These are phyloP conservation scores for Nomada ruficornis DNA, from an alignment of 2,888 invertebrate genomes.

Conservation along the genomic window DNA sequence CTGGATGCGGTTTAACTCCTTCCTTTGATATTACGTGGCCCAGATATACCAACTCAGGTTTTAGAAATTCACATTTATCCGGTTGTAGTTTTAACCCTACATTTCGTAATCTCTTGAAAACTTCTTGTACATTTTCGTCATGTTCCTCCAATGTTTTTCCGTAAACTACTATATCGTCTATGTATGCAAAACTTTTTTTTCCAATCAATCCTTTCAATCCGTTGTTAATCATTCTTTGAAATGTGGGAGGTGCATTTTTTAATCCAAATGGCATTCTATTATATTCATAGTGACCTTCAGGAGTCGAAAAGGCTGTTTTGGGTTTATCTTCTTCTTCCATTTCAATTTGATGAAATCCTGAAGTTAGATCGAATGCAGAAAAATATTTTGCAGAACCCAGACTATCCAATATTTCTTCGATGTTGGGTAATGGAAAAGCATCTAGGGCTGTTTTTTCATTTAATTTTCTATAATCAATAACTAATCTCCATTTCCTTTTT, in stretches of 20 bases:
- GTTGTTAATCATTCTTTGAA: constrained; percentile 14
- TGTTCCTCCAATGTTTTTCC: background rate
- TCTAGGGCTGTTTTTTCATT: no score
- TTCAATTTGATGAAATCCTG: constrained; percentile 1
- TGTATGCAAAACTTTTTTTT: background rate
- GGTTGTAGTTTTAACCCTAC: background rate
- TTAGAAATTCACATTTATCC: constrained; percentile 19
- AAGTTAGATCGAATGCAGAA: background rate
- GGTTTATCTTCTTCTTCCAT: background rate
- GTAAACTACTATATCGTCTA: constrained; percentile 1
- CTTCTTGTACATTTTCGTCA: background rate
- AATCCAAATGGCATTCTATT: background rate
- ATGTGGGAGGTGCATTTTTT: background rate
- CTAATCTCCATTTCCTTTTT: background rate
- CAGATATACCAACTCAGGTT: background rate
- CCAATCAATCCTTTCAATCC: background rate
- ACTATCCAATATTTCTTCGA: background rate
- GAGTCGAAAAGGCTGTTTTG: background rate
- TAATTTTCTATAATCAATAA: constrained; percentile 8
- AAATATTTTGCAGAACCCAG: background rate
- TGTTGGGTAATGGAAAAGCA: background rate
- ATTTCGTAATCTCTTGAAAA: background rate
- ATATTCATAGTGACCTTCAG: background rate
- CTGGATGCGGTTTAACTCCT: background rate
- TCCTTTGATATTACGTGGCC: background rate